Base-by-base conservation (phyloP, 2,888 invertebrate genomes). In the Prenolepis imparis region DNA sequence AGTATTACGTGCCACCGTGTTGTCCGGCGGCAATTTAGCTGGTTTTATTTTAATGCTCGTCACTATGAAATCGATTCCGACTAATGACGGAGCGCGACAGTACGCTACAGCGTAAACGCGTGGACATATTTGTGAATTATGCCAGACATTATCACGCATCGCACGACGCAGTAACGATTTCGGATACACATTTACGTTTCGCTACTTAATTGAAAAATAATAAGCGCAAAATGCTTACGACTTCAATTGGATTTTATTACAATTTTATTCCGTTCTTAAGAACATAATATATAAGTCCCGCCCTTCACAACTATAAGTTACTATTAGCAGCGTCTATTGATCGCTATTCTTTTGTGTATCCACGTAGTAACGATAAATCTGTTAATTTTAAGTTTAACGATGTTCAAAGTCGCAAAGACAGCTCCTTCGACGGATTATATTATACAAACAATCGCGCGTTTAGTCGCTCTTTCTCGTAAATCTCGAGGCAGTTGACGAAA, bases 1-100 rank as follows among this genome's bases (percentile, higher is more conserved):
- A 36, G 63, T 73, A 68, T 88, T 83, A 84, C 86, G 90, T 80
- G 84, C 80, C 86, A 41, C 15, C 61, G 68, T 84, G 67, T 63
- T 57, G 39, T 61, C 59, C 57, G 75, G 15, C n/a, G 12, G 21
- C 78, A 84, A 84, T 70, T 81, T 64, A 66, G 48, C 39, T 12
- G 36, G 55, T 72, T 63, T 84, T 82, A 64, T 63, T 52, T 52
- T 74, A 66, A 80, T 57, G 81, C n/a, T 24, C 61, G 63, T 70
- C 39, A 59, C 80, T 59, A 41, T 68, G 55, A 70, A 64, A 83
- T 83, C 83, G 83, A 83, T 83, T 61, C 70, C 48, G 41, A 44
- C 64, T 68, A 82, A 77, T 66, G 78, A 66, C 64, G 55, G 44
- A 8, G 41, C 21, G 64, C 66, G 67, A 52, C 64, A 63, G 15